Evolutionary conservation across 2,888 invertebrate genomes (phyloP), one percentile per base, ranked within the genome.

Genomic region (Scaptomyza reducta): DNA sequence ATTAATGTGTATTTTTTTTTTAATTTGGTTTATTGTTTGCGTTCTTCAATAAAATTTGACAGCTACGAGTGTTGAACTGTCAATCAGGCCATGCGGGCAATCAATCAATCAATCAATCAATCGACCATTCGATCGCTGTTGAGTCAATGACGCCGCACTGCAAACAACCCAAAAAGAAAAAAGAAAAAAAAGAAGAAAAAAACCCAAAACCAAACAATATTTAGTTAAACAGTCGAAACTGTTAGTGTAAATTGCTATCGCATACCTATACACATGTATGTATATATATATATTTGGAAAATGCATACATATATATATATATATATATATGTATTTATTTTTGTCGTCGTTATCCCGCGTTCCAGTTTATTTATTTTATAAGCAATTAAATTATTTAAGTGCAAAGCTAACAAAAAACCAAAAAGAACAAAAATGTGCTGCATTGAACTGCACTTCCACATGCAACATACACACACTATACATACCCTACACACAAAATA

Each of bases 31-130:
- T 40, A 45, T 33, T 54, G n/a, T 68, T 63, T 51, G 53, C 45
- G 18, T 42, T 40, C 41, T 47, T 57, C 18, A 79, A 47, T 1
- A 40, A 40, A 77, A 76, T 89, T 80, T 90, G 90, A 90, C 91
- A 90, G 90, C 77, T 82, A 70, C 78, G 79, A 91, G 91, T 90
- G 90, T 89, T 87, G 84, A 87, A 68, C 90, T 90, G 90, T 90
- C 91, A 90, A 89, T 90, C 90, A 84, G 59, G 67, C 70, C 33
- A 57, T 56, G 55, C 62, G 61, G 56, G 64, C 69, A 68, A 74
- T 70, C 77, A 67, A 73, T 79, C 80, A 75, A 60, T 63, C 47
- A 47, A 61, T 65, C 57, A 71, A 53, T 31, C 57, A 54, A 65
- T 59, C 72, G 69, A 56, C 46, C 78, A 40, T 16, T 40, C 40